Evolutionary conservation across 2,113 vertebrate genomes (phyloP), one percentile per base, ranked within the genome.

Genomic region (Emydocephalus ijimae): DNA sequence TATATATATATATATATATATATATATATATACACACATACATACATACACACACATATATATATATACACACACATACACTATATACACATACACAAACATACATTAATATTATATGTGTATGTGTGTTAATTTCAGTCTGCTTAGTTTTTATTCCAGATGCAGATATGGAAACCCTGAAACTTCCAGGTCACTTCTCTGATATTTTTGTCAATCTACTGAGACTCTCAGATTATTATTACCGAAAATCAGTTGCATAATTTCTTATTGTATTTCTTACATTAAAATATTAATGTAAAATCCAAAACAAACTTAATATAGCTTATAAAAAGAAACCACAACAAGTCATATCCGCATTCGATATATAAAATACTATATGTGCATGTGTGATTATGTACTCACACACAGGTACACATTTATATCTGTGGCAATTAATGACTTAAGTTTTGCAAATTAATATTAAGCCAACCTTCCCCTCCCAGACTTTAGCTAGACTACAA

Each of bases 401-500:
- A 48, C 8, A 85, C 11, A 39, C 43, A 81, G 48, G 7, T 2
- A 86, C 5, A 39, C n/a, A 52, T 56, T 69, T 12, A 29, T 50
- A 45, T 89, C 50, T 7, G 1, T 56, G 39, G 24, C 52, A 74
- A 56, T 81, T 95, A 92, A 95, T 94, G 93, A 92, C 95, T 56
- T n/a, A 95, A 92, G 93, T 95, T 59, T 52, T 94, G 89, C 94
- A 64, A 26, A 81, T 57, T 93, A 94, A 95, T 21, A 90, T 64
- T 64, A 95, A 57, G 5, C 14, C 69, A 81, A 21, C 6, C 69
- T 81, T 81, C 34, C 15, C 69, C 34, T 34, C 96, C 93, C 52
- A 90, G 85, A 59, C 95, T 21, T 94, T n/a, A 69, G 95, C 64
- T 0, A 45, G 88, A 94, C 85, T 88, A 94, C 93, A 94, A 96